These are phyloP conservation scores for Serilophus lunatus DNA, from an alignment of 2,113 vertebrate genomes.

Conservation along the genomic window DNA sequence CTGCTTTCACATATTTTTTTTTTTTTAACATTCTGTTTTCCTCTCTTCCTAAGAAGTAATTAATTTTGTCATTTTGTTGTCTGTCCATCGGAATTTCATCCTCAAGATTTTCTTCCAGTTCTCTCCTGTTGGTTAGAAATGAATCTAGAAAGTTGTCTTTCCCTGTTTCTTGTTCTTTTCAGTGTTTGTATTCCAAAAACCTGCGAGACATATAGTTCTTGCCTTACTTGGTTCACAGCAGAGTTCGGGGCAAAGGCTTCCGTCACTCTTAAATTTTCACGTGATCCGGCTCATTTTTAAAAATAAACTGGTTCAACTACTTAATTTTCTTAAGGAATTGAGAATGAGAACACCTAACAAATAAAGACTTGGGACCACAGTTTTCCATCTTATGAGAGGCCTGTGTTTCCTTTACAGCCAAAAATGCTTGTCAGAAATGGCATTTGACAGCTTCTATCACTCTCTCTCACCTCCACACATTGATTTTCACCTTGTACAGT, in stretches of 20 bases:
- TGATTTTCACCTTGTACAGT: constrained; percentile 60
- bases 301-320: neutral
- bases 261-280: neutral
- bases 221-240: neutral
- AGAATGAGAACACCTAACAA: neutral
- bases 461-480: constrained; percentile 33
- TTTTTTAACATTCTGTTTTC: neutral
- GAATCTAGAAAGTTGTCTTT: neutral
- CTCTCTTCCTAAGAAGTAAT: neutral
- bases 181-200: neutral
- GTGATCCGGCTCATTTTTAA: neutral
- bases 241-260: neutral
- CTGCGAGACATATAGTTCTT: neutral
- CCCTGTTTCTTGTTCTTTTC: neutral
- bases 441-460: constrained; percentile 43
- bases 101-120: neutral
- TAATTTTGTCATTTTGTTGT: neutral
- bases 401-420: neutral
- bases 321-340: neutral
- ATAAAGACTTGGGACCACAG: neutral
- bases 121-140: neutral
- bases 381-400: neutral
- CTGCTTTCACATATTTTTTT: neutral
- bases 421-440: constrained; percentile 36
- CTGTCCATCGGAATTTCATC: neutral